A percentile compares a stretch with the other conserved stretches of the same genome.
These are phyloP conservation scores for Ectobius pallidus DNA, from an alignment of 2,888 invertebrate genomes.

Conservation along the genomic window DNA sequence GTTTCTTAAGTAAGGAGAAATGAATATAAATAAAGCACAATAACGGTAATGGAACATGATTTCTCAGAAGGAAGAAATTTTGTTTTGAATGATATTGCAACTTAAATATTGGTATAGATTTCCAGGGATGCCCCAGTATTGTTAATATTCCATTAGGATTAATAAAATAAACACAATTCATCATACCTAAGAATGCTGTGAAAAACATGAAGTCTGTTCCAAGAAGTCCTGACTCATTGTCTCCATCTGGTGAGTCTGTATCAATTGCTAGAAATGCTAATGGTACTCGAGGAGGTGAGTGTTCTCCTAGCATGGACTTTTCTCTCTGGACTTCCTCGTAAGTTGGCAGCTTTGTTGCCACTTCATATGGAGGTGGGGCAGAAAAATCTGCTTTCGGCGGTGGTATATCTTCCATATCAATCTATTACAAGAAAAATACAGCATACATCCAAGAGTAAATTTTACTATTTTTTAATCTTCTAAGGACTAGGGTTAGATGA, in stretches of 20 bases:
- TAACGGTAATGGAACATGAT: no score
- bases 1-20: no score
- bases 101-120: no score
- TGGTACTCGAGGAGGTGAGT: constrained; percentile 51
- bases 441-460: not conserved
- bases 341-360: constrained; percentile 84
- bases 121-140: no score
- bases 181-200: constrained; percentile 87
- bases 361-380: constrained; percentile 88
- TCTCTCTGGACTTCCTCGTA: constrained; percentile 92
- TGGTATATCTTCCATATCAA: constrained; percentile 66
- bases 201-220: constrained; percentile 95
- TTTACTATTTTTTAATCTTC: no score
- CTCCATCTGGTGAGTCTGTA: constrained; percentile 71
- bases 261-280: constrained; percentile 80
- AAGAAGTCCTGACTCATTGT: constrained; percentile 79
- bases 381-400: constrained; percentile 85
- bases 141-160: no score
- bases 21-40: no score
- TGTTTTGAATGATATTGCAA: no score
- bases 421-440: not conserved
- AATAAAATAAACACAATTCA: no score
- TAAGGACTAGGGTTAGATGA: no score
- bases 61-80: no score
- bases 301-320: constrained; percentile 78